These are phyloP conservation scores for Anneissia japonica DNA, from an alignment of 35 echinoderm and acorn worm genomes.

Conservation along the genomic window DNA sequence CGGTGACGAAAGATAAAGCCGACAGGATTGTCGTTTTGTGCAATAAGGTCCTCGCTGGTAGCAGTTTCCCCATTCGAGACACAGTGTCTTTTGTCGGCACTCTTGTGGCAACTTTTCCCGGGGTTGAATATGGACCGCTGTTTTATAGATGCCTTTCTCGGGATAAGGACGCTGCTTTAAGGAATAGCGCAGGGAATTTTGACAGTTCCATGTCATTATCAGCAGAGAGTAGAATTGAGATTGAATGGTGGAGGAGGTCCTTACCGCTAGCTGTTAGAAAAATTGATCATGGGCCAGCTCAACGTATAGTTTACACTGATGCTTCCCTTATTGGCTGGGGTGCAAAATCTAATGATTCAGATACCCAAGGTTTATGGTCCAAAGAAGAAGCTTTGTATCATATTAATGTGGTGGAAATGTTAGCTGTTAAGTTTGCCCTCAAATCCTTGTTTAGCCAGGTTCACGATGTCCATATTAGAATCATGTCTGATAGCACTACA, in stretches of 20 bases:
- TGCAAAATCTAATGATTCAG: neutral
- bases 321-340: slow-evolving; percentile 15
- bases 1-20: neutral
- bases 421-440: slow-evolving; percentile 2
- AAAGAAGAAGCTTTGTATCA: neutral
- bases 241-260: neutral
- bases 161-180: slow-evolving; percentile 3
- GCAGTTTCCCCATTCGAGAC: neutral
- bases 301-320: slow-evolving; percentile 13
- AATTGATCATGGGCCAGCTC: neutral
- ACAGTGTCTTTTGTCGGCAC: neutral
- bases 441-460: slow-evolving; percentile 3
- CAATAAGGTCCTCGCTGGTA: neutral
- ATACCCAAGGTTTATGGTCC: neutral
- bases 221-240: neutral
- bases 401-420: slow-evolving; percentile 13
- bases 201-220: slow-evolving; percentile 13
- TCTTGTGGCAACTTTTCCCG: slow-evolving; percentile 15
- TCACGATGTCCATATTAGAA: slow-evolving; percentile 22
- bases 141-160: slow-evolving; percentile 8
- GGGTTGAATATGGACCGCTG: slow-evolving; percentile 20
- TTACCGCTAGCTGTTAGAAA: neutral
- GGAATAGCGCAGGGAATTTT: neutral
- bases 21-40: neutral
- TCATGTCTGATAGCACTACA: slow-evolving; percentile 30